Percentiles rank a stretch among this genome's conserved stretches.
These are phyloP conservation scores for Noctua janthe DNA, from an alignment of 2,888 invertebrate genomes.

Conservation along the genomic window DNA sequence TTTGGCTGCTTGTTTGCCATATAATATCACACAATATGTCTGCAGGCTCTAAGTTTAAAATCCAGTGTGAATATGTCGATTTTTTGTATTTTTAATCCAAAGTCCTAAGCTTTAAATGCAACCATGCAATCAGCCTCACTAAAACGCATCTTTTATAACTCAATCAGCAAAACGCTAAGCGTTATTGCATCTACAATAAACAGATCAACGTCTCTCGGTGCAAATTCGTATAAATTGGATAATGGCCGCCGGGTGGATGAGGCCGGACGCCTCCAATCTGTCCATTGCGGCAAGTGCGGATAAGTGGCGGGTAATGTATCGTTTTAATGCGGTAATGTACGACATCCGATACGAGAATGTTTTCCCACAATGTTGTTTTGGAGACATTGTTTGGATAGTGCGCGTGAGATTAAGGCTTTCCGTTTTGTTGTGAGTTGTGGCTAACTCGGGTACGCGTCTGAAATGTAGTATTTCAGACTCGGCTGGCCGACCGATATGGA, in stretches of 20 bases:
- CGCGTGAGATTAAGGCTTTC: constrained; percentile 43
- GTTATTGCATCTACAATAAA: constrained; percentile 61
- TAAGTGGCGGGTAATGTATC: constrained; percentile 81
- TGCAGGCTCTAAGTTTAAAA: neutral
- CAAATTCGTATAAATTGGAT: constrained; percentile 81
- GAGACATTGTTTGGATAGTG: constrained; percentile 42
- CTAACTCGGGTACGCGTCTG: neutral
- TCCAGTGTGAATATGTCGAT: neutral
- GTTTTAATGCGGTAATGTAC: constrained; percentile 79
- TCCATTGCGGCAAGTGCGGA: constrained; percentile 76
- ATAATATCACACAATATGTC: neutral
- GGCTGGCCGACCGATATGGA: neutral
- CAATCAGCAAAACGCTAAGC: constrained; percentile 60
- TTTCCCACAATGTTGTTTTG: constrained; percentile 69
- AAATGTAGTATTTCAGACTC: constrained; percentile 3
- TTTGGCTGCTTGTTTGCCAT: neutral
- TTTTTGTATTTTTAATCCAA: neutral
- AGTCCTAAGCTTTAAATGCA: neutral
- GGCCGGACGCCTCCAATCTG: constrained; percentile 87
- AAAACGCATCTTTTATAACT: constrained; percentile 51
- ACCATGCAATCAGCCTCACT: constrained; percentile 5
- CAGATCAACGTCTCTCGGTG: constrained; percentile 63
- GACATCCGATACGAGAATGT: constrained; percentile 78
- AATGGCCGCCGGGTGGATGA: constrained; percentile 74
- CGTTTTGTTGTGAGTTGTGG: constrained; percentile 1